Evolutionary conservation across 1,140 invertebrate genomes (phyloP).

Genomic region (Pseudobourletiella spinata): DNA sequence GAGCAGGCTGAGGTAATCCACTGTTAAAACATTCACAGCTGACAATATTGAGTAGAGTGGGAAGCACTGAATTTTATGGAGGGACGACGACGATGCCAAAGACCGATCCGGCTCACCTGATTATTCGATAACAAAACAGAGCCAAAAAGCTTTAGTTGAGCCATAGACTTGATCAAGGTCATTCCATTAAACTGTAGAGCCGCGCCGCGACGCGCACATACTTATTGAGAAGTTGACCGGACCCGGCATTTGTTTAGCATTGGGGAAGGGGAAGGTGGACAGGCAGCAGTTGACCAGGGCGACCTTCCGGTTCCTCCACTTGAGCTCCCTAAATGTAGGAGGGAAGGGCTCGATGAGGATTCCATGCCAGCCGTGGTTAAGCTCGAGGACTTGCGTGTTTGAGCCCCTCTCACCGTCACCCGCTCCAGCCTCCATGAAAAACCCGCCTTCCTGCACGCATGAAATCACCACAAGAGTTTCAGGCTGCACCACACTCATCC

Average conservation of each 20-base stretch:
- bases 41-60: slow-evolving; percentile 25
- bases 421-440: slow-evolving; percentile 40
- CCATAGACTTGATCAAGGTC: too few species aligned
- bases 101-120: background rate
- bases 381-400: slow-evolving; percentile 38
- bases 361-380: slow-evolving; percentile 37
- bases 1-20: slow-evolving; percentile 17
- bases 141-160: too few species aligned
- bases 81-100: too few species aligned
- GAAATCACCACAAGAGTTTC: background rate
- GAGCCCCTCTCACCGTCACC: slow-evolving; percentile 38
- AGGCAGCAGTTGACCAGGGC: slow-evolving; percentile 37
- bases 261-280: slow-evolving; percentile 26
- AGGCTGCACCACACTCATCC: background rate
- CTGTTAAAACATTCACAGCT: slow-evolving; percentile 12
- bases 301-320: slow-evolving; percentile 35
- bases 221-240: background rate
- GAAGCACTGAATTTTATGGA: slow-evolving; percentile 8
- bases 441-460: slow-evolving; percentile 36
- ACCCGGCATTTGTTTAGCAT: background rate
- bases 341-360: slow-evolving; percentile 39
- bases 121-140: too few species aligned
- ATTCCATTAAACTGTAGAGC: too few species aligned
- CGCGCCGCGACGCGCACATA: too few species aligned
- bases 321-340: slow-evolving; percentile 32